Evolutionary conservation across 1,140 invertebrate species (phyloP), one percentile per base, ranked within the genome.

Genomic region (Nephila pilipes): DNA sequence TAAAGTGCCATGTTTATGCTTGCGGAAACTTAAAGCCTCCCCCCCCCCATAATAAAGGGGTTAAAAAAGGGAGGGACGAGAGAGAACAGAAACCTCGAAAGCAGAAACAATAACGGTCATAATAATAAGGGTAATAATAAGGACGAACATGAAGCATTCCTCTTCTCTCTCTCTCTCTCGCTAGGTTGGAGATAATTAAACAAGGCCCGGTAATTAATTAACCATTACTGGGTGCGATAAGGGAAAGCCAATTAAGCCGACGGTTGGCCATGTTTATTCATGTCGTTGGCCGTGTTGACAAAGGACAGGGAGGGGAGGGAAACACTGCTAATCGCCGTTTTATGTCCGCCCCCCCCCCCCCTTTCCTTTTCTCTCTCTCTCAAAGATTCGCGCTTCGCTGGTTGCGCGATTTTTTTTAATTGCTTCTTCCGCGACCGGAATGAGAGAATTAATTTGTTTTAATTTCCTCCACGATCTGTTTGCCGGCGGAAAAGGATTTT

Each of bases 211-310:
- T 93, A 93, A 93, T 93, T 93, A 93, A 93, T 93, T 93, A 93
- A 93, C 91, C 91, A 93, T 93, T 93, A 93, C 83, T 65, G 60
- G 54, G 90, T 54, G 91, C 55, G 91, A 93, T 93, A 87, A 93
- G 91, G 91, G 91, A 85, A 87, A 87, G 65, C 65, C 91, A 87
- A 93, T 87, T 93, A 87, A 87, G 85, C 65, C 55, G 85, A 93
- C 91, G 83, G 91, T 93, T 87, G 91, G 91, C 91, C 65, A 93
- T 93, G 91, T 93, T 93, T 93, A 93, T 93, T 93, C 91, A 93
- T 93, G 91, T 93, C 85, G 83, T 79, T 65, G 60, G 85, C 83
- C 69, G 91, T 93, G 91, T 93, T 93, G 91, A 93, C 91, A 93
- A 93, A 93, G 80, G 90, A 80, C 25, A 36, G 32, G 58, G 57